Percentiles rank a stretch among this genome's conserved stretches.
phyloP scores from a whole-genome alignment of 2,888 invertebrate genomes.

The Rhorus exstirpatorius region DNA sequence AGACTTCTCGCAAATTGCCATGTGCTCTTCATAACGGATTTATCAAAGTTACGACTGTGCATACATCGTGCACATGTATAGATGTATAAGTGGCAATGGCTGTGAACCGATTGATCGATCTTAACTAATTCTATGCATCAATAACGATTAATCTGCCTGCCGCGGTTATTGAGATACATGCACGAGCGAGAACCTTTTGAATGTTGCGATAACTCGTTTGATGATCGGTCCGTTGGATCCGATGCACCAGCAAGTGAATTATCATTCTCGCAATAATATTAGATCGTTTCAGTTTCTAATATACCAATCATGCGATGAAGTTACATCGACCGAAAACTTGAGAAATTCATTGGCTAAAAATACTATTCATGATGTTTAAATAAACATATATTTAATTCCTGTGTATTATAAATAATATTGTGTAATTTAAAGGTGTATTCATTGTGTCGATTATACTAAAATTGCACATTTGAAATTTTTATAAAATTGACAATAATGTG shows the following conservation, averaged over 20 bases:
- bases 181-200: conserved; percentile 1
- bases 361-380: no score
- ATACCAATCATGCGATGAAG: no score
- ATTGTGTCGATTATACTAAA: no score
- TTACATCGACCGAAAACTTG: no score
- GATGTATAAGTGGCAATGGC: background rate
- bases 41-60: conserved; percentile 41
- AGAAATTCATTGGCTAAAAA: no score
- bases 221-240: background rate
- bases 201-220: background rate
- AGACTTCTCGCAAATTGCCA: conserved; percentile 53
- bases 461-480: no score
- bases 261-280: background rate
- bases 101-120: conserved; percentile 46
- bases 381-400: no score
- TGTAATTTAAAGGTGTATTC: no score
- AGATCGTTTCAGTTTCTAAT: background rate
- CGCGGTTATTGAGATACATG: conserved; percentile 46
- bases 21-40: conserved; percentile 61
- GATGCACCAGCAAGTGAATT: background rate
- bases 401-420: no score
- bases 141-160: conserved; percentile 49
- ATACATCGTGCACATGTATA: background rate
- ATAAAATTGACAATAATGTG: no score
- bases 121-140: conserved; percentile 44